Conservation (phyloP, 2,888 invertebrate species). For the Axea sp. region DNA sequence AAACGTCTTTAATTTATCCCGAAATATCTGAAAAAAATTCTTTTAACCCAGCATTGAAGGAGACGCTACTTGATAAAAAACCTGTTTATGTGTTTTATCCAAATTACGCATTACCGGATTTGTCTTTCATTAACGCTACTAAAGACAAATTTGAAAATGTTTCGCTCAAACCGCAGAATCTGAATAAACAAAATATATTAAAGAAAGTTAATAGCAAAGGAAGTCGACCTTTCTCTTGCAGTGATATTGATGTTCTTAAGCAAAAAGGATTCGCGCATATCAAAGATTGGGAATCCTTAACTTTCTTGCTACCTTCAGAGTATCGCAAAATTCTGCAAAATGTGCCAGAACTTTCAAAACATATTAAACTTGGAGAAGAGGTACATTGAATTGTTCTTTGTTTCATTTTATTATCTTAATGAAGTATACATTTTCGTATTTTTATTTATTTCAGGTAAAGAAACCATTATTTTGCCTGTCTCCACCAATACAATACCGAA, state of each 20-base stretch:
- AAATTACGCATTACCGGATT: conserved; percentile 92
- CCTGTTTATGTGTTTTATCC: conserved; percentile 95
- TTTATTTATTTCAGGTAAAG: conserved; percentile 73
- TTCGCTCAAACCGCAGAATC: conserved; percentile 86
- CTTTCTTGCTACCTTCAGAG: conserved; percentile 91
- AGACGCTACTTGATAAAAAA: conserved; percentile 79
- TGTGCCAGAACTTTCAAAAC: conserved; percentile 87
- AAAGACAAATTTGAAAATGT: conserved; percentile 83
- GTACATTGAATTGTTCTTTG: conserved; percentile 64
- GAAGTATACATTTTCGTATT: too few species aligned
- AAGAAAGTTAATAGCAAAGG: conserved; percentile 77
- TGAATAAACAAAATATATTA: conserved; percentile 78
- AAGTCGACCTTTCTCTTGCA: conserved; percentile 87
- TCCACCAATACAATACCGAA: conserved; percentile 80
- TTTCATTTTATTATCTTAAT: too few species aligned
- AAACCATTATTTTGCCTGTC: conserved; percentile 82
- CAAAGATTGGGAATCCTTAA: conserved; percentile 95
- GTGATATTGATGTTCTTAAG: conserved; percentile 89
- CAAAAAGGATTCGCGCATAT: conserved; percentile 91
- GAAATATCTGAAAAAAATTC: conserved; percentile 70
- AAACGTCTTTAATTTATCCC: conserved; percentile 76
- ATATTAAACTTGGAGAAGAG: conserved; percentile 82
- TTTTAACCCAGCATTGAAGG: conserved; percentile 68
- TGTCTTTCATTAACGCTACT: conserved; percentile 85
- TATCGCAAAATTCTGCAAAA: conserved; percentile 89